Conservation (phyloP, 2,113 vertebrate genomes). For the Callorhinus ursinus region DNA sequence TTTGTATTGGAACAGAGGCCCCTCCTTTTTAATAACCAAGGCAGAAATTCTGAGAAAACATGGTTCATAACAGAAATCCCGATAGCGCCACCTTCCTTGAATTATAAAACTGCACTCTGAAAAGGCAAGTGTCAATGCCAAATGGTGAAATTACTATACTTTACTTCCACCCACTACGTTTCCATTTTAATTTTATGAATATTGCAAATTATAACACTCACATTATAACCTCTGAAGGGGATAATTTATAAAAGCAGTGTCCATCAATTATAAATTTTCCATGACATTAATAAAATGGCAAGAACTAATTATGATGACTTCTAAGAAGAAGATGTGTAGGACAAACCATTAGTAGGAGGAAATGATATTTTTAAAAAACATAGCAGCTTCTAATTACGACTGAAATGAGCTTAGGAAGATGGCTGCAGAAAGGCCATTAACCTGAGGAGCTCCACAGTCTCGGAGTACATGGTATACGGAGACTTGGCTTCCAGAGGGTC, state of each 20-base stretch:
- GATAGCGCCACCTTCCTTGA: constrained; percentile 80
- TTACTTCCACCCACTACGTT: constrained; percentile 85
- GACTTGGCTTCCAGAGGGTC: constrained; percentile 98
- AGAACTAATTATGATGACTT: constrained; percentile 89
- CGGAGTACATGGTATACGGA: constrained; percentile 98
- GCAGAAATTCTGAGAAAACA: constrained; percentile 78
- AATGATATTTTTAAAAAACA: constrained; percentile 86
- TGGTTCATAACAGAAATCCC: constrained; percentile 77
- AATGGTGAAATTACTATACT: constrained; percentile 85
- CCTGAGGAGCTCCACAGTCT: constrained; percentile 99
- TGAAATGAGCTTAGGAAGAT: constrained; percentile 86
- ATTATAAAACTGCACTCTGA: constrained; percentile 83
- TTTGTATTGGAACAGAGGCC: background rate
- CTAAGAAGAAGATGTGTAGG: constrained; percentile 86
- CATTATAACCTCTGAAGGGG: constrained; percentile 87
- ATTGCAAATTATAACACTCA: constrained; percentile 87
- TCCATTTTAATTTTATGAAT: constrained; percentile 89
- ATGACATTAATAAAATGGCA: constrained; percentile 89
- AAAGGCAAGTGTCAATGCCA: constrained; percentile 83
- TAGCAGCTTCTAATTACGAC: constrained; percentile 85
- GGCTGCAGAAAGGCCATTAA: constrained; percentile 87
- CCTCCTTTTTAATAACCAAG: constrained; percentile 67
- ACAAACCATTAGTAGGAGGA: constrained; percentile 86
- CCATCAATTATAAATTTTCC: constrained; percentile 89
- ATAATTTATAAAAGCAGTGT: constrained; percentile 88